Percentiles rank a stretch among this genome's conserved stretches.
Evolutionary conservation across 2,113 vertebrate genomes (phyloP).

Genomic region (Mobula birostris): DNA sequence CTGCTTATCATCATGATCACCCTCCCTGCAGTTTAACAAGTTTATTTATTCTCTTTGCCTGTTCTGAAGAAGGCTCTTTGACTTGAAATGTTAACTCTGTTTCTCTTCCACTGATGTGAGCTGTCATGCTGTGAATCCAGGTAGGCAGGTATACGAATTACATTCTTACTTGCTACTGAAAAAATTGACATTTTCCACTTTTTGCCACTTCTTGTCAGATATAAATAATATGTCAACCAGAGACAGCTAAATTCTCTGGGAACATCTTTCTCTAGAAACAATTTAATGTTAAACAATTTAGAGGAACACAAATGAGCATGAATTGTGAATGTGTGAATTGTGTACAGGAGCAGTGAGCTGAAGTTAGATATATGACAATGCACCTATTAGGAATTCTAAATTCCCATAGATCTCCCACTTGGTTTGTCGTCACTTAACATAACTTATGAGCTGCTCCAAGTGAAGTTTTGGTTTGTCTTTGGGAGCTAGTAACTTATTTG

Average conservation of each 20-base stretch:
- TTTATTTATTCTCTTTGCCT: too few relatives aligned
- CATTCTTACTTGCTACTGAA: not conserved
- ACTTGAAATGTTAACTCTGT: too few relatives aligned
- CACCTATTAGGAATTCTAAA: too few relatives aligned
- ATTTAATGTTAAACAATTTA: not conserved
- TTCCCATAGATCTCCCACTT: too few relatives aligned
- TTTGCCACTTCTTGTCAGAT: not conserved
- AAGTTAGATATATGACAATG: not conserved
- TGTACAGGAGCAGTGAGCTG: not conserved
- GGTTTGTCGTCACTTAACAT: not conserved
- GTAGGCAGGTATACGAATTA: not conserved
- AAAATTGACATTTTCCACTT: not conserved
- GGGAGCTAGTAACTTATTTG: conserved; percentile 2
- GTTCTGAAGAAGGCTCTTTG: too few relatives aligned
- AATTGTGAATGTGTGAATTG: not conserved
- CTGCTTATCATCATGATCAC: too few relatives aligned
- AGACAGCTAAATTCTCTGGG: not conserved
- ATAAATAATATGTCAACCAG: not conserved
- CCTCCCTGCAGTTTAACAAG: too few relatives aligned
- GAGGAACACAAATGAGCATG: too few relatives aligned
- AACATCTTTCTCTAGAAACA: not conserved
- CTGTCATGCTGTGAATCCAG: not conserved
- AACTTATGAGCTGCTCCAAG: not conserved
- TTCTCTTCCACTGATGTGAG: not conserved
- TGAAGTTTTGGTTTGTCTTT: not conserved